Evolutionary conservation across 2,113 vertebrate genomes (phyloP).

Genomic region (Pteropus alecto): DNA sequence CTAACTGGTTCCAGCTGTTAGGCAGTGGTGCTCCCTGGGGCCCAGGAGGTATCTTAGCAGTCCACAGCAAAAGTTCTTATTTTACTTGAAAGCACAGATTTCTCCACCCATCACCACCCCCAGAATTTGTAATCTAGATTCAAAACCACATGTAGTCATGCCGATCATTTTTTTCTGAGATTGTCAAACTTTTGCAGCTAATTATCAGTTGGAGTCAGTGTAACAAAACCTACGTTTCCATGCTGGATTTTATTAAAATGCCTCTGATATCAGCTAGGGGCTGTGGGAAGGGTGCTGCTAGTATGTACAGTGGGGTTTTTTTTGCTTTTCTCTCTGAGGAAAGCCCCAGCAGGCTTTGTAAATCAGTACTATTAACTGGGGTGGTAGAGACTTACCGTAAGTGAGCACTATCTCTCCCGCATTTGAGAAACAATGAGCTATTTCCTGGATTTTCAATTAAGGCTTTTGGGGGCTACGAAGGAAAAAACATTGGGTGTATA

Average conservation of each 20-base stretch:
- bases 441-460: conserved; percentile 66
- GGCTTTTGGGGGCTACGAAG: neutral
- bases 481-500: neutral
- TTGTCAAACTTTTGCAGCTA: conserved; percentile 78
- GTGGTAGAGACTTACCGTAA: conserved; percentile 71
- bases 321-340: conserved; percentile 47
- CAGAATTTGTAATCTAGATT: conserved; percentile 76
- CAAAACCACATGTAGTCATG: conserved; percentile 77
- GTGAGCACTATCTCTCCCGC: conserved; percentile 68
- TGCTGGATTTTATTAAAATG: conserved; percentile 83
- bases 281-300: conserved; percentile 70
- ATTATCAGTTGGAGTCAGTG: conserved; percentile 78
- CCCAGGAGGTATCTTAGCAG: conserved; percentile 63
- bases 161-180: conserved; percentile 78
- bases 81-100: conserved; percentile 63
- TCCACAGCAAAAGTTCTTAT: conserved; percentile 69
- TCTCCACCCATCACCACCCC: conserved; percentile 64
- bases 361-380: conserved; percentile 70
- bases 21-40: conserved; percentile 15
- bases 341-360: conserved; percentile 57
- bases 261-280: conserved; percentile 74
- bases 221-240: conserved; percentile 73
- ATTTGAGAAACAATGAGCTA: conserved; percentile 76
- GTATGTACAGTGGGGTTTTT: conserved; percentile 32
- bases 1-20: conserved; percentile 78